Conservation (phyloP, 2,113 vertebrate genomes). For the Syrmaticus mikado region DNA sequence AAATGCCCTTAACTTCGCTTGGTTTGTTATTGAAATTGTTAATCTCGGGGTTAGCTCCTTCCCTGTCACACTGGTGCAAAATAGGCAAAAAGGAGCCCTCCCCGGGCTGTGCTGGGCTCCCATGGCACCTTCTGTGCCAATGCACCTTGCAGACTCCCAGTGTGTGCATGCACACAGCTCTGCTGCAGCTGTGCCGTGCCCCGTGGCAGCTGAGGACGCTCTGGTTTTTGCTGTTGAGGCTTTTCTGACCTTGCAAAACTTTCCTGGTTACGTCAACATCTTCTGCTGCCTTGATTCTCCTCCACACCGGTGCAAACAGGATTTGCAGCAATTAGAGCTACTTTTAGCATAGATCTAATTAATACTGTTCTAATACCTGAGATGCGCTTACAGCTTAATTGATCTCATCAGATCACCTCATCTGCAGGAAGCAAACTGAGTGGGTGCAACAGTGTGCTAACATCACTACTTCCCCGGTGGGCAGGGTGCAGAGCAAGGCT, state of each 20-base stretch:
- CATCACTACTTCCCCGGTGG: background rate
- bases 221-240: background rate
- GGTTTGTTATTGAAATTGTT: constrained; percentile 35
- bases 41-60: background rate
- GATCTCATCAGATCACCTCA: background rate
- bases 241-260: background rate
- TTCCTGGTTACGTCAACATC: rapidly evolving
- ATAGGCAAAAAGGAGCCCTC: background rate
- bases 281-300: background rate
- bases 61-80: rapidly evolving
- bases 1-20: background rate
- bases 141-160: too few species aligned
- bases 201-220: rapidly evolving
- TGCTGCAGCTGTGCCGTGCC: background rate
- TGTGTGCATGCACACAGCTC: background rate
- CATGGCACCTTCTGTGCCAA: background rate
- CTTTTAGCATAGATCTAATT: background rate
- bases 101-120: rapidly evolving
- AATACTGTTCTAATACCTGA: background rate
- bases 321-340: background rate
- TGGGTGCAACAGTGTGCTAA: background rate
- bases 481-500: too few species aligned
- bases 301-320: rapidly evolving
- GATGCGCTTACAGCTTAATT: background rate
- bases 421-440: background rate